Evolutionary conservation across 2,113 vertebrate species (phyloP).

Genomic region (Vulpes vulpes): DNA sequence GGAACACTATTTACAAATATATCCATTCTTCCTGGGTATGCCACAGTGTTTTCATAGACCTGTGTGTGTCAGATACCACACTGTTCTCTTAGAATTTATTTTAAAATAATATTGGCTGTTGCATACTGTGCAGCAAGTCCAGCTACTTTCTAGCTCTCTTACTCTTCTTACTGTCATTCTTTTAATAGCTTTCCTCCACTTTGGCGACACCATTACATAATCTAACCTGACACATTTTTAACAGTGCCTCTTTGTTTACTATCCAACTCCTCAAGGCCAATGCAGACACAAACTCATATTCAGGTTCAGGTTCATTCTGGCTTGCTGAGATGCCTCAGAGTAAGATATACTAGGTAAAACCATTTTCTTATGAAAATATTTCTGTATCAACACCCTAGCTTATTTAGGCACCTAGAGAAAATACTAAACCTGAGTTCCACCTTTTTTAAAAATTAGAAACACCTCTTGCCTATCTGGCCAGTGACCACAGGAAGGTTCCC

Average conservation of each 20-base stretch:
- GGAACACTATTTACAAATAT: not conserved
- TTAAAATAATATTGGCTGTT: not conserved
- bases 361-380: not conserved
- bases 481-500: not conserved
- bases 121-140: not conserved
- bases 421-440: slow-evolving; percentile 15
- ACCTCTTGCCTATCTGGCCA: not conserved
- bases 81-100: not conserved
- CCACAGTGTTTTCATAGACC: not conserved
- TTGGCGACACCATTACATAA: not conserved
- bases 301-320: not conserved
- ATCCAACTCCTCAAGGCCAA: not conserved
- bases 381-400: not conserved
- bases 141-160: not conserved
- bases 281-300: not conserved
- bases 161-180: not conserved
- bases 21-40: not conserved
- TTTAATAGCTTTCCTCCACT: not conserved
- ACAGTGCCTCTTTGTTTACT: not conserved
- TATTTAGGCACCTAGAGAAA: slow-evolving; percentile 75
- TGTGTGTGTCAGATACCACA: not conserved
- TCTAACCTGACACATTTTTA: not conserved
- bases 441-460: not conserved
- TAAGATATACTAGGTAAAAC: slow-evolving; percentile 19
- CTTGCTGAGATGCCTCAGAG: slow-evolving; percentile 3